Base-by-base conservation (phyloP, 2,888 invertebrate genomes). In the Nasonovia ribisnigri region DNA sequence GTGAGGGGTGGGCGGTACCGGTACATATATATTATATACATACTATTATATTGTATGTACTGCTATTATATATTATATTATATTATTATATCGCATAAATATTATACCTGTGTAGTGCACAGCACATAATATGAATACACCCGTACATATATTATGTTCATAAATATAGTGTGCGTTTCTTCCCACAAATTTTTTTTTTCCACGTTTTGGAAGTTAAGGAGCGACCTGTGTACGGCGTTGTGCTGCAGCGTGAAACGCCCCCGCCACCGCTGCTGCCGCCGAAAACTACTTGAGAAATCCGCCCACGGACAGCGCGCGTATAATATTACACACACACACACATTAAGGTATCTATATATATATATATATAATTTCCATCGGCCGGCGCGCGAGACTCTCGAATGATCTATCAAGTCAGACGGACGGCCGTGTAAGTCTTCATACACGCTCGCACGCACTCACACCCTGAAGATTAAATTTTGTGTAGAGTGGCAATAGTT, bases 281-380 rank as follows among this genome's bases (percentile, higher is more conserved):
- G 87, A 86, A 90, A 46, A 93, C 92, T 93, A 93, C 93, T 90
- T 60, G 93, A 93, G 60, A 93, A 90, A 93, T 93, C 93, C 93
- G 93, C 93, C 93, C 93, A 93, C 93, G 93, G 90, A 60, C 89
- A 48, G 84, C 43, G 26, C 10, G 89, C 42, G 57, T 60, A 43
- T 77, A 77, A 77, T 36, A 77, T 36, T 77, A 77, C 36, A 67
- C 29, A 54, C 57, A 57, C 57, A 67, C 67, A 67, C n/a, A 67
- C 3, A 67, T 20, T 20, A 36, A 36, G 36, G 20, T 77, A 20
- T 6, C 67, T 20, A 77, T 42, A 36, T n/a, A 42, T 57, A 84
- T 93, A 93, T 48, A 13, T 20, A 36, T 57, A 84, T 93, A 93
- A 92, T 93, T 93, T 90, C 93, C 60, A 86, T 57, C 84, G 36